These are phyloP conservation scores for Thera obeliscata DNA, from an alignment of 2,888 invertebrate species.

Conservation along the genomic window DNA sequence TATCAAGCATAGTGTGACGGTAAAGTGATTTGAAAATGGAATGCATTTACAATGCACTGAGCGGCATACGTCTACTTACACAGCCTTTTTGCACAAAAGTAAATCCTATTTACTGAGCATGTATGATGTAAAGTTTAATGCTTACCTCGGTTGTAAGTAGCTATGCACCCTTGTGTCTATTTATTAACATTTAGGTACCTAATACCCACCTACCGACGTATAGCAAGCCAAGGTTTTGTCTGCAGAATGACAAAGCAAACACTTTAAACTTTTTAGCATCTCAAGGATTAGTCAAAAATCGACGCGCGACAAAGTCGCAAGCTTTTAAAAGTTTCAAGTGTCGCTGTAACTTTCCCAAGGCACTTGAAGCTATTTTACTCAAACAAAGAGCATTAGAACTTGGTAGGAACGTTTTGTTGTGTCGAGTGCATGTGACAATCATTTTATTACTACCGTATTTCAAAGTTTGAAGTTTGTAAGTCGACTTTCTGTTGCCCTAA, in stretches of 20 bases:
- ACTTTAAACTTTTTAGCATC: conserved; percentile 34
- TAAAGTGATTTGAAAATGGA: no score
- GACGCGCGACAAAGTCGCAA: conserved; percentile 41
- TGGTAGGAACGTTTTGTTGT: conserved; percentile 12
- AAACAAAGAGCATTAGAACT: conserved; percentile 35
- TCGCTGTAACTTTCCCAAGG: conserved; percentile 38
- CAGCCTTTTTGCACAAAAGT: no score
- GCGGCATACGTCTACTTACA: no score
- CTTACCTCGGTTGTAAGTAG: no score
- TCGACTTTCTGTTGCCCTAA: not conserved
- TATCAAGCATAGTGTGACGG: no score
- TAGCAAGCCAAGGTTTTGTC: not conserved
- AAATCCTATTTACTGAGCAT: no score
- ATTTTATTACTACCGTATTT: conserved; percentile 12
- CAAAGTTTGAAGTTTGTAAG: not conserved
- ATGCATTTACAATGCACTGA: no score
- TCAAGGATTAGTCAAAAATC: conserved; percentile 43
- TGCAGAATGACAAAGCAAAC: conserved; percentile 19
- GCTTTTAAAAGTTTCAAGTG: conserved; percentile 46
- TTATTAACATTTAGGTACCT: no score
- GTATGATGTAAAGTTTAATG: no score
- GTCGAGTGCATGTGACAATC: conserved; percentile 14
- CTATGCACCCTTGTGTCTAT: no score
- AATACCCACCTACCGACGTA: no score
- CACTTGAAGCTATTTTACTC: conserved; percentile 40